These are phyloP conservation scores for Tiliqua scincoides DNA, from an alignment of 2,113 vertebrate genomes.

Conservation along the genomic window DNA sequence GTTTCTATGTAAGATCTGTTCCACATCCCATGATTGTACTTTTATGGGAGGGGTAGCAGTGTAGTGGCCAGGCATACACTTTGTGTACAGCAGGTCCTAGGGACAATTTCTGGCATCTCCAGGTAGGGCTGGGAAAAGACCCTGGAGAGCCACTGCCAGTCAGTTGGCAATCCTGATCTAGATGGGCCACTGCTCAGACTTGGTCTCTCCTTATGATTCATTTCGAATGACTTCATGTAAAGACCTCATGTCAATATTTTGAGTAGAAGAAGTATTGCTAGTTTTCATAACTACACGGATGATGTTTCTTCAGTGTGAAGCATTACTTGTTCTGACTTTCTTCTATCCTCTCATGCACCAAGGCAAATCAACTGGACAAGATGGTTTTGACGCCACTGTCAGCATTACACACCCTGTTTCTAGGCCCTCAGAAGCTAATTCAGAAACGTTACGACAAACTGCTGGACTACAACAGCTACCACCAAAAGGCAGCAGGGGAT, in stretches of 20 bases:
- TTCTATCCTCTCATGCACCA: slow-evolving; percentile 20
- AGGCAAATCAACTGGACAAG: slow-evolving; percentile 84
- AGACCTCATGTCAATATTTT: not conserved
- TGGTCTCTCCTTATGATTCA: too few species aligned
- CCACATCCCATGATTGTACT: not conserved
- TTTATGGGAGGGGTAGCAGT: too few species aligned
- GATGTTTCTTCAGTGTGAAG: not conserved
- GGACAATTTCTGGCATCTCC: too few species aligned
- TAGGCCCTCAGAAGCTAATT: slow-evolving; percentile 95
- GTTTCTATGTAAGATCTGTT: not conserved
- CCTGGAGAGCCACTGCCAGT: too few species aligned
- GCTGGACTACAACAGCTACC: slow-evolving; percentile 89
- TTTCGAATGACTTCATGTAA: too few species aligned
- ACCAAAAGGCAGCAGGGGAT: slow-evolving; percentile 79
- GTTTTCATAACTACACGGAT: not conserved
- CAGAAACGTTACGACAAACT: slow-evolving; percentile 98
- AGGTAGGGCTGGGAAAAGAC: too few species aligned
- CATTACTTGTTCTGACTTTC: not conserved
- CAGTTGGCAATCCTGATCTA: too few species aligned
- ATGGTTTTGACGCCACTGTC: slow-evolving; percentile 85
- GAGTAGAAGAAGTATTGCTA: not conserved
- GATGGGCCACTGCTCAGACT: too few species aligned
- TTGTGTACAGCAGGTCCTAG: too few species aligned
- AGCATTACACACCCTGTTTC: slow-evolving; percentile 86
- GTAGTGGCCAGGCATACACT: too few species aligned